Base-by-base conservation (phyloP, 2,888 invertebrate species). In the Dynastes maya region DNA sequence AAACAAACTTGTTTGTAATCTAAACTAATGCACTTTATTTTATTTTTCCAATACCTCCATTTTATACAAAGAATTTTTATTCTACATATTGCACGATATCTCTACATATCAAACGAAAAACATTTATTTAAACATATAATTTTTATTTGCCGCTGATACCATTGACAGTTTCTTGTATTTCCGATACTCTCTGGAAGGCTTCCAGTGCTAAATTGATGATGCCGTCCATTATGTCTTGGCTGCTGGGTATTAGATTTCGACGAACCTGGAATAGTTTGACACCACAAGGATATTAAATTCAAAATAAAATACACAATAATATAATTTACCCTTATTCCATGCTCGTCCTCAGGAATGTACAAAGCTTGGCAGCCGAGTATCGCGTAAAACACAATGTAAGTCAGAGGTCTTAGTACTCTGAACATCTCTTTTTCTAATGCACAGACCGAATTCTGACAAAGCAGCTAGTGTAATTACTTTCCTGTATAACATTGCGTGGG, bases 191-290 rank as follows among this genome's bases (percentile, higher is more conserved):
- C 45, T 85, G 86, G 64, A 87, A 82, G 2, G 85, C 72, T 63
- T 86, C 85, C 76, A 87, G 81, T 22, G 85, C 80, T 72, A 84
- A 84, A 40, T 84, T 85, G 37, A 87, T 83, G 4, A 84, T 78
- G 32, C 78, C 82, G 63, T 84, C 82, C 16, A 86, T 82, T 22
- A 83, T 63, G 76, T 86, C 85, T 65, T 81, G 78, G 6, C 77
- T 67, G 49, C 40, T 72, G 0, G 72, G 72, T n/a, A 72, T 11
- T 16, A 71, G 8, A 49, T 61, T 63, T 1, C 77, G 68, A 29
- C 61, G 61, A 13, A 63, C 63, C 77, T 77, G 27, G 16, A 61
- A 76, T 55, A 3, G 13, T n/a, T 37, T 53, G 51, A 53, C 29
- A 63, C 5, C 16, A n/a, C 13, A 32, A 4, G 11, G 2, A 29